These are phyloP conservation scores for Hypena proboscidalis DNA, from an alignment of 2,888 invertebrate genomes.

Conservation along the genomic window DNA sequence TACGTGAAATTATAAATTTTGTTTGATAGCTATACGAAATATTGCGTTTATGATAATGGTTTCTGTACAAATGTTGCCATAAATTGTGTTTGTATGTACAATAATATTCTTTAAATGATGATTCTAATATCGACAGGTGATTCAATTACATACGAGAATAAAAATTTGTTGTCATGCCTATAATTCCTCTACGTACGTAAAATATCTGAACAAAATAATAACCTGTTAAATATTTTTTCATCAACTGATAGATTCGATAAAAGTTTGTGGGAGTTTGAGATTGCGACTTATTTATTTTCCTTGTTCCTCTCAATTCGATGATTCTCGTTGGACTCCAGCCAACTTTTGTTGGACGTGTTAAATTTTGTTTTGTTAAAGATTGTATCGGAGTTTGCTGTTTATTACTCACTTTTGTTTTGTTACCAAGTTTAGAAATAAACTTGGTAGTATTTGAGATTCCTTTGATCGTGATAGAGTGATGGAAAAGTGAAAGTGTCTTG, in stretches of 20 bases:
- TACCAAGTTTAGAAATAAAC: constrained; percentile 3
- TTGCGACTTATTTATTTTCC: neutral
- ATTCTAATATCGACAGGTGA: too few relatives aligned
- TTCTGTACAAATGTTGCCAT: too few relatives aligned
- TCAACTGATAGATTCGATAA: neutral
- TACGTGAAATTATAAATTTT: too few relatives aligned
- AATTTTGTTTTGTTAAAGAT: constrained; percentile 38
- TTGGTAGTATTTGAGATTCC: neutral
- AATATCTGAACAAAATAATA: too few relatives aligned
- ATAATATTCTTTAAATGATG: too few relatives aligned
- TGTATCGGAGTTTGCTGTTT: constrained; percentile 39
- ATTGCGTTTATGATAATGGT: too few relatives aligned
- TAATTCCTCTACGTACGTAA: too few relatives aligned
- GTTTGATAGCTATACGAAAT: too few relatives aligned
- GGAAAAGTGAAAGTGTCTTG: too few relatives aligned
- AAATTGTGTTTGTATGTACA: too few relatives aligned
- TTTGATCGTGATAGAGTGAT: neutral
- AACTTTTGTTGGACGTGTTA: constrained; percentile 37
- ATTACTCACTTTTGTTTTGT: constrained; percentile 28
- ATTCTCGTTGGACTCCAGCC: constrained; percentile 39
- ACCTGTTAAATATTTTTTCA: neutral
- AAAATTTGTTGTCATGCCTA: too few relatives aligned
- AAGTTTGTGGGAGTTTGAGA: neutral
- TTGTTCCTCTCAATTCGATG: constrained; percentile 26
- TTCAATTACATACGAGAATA: too few relatives aligned